Conservation (phyloP, 2,888 invertebrate genomes). For the Trichopoda pennipes region DNA sequence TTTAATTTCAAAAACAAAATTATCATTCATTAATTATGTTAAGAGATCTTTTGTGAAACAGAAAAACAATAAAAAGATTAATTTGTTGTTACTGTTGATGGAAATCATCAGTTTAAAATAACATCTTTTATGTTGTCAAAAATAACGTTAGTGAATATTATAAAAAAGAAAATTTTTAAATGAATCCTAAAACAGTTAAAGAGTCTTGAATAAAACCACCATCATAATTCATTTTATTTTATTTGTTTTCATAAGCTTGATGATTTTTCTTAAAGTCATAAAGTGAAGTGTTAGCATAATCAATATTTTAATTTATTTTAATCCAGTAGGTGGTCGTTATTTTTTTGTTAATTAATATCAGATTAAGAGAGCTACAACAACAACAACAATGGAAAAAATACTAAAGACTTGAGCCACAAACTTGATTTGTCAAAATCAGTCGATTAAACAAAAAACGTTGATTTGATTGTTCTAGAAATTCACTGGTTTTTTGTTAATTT, state of each 20-base stretch:
- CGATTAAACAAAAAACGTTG: background rate
- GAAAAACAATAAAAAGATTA: conserved; percentile 42
- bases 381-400: conserved; percentile 13
- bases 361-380: conserved; percentile 18
- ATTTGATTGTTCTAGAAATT: conserved; percentile 28
- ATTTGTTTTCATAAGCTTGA: background rate
- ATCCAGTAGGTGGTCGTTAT: conserved; percentile 38
- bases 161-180: too few species aligned
- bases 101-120: background rate
- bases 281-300: too few species aligned
- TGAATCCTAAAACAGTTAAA: too few species aligned
- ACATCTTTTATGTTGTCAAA: conserved; percentile 9
- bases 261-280: too few species aligned
- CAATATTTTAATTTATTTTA: conserved; percentile 1
- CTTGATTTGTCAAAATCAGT: conserved; percentile 15
- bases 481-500: conserved; percentile 24
- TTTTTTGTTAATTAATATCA: background rate
- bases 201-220: too few species aligned
- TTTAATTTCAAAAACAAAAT: conserved; percentile 34
- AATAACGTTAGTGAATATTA: too few species aligned
- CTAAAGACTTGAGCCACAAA: conserved; percentile 36
- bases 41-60: conserved; percentile 22
- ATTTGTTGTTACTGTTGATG: conserved; percentile 8
- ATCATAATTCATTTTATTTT: too few species aligned
- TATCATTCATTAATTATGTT: conserved; percentile 62